Evolutionary conservation across 1,140 invertebrate genomes (phyloP).

Genomic region (Lordiphosa clarofinis): DNA sequence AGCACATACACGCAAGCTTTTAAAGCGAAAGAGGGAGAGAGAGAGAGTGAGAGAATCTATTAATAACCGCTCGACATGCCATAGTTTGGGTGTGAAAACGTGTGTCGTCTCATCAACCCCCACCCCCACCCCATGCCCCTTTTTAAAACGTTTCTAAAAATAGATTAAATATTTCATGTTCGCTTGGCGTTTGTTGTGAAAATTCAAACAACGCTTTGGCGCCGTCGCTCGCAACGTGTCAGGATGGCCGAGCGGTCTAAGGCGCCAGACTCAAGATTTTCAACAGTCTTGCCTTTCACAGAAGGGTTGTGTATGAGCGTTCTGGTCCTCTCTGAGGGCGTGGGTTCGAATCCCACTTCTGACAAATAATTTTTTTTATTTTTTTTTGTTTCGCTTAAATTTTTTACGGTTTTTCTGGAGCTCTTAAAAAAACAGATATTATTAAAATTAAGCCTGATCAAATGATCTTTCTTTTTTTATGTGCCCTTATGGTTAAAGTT

Average conservation of each 20-base stretch:
- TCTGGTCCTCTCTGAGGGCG: slow-evolving; percentile 92
- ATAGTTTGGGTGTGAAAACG: slow-evolving; percentile 58
- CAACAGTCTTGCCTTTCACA: slow-evolving; percentile 47
- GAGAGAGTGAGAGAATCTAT: slow-evolving; percentile 27
- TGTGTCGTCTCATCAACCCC: slow-evolving; percentile 26
- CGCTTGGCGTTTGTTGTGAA: neutral
- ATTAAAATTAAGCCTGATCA: no score
- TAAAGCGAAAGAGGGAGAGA: neutral
- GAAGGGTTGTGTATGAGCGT: slow-evolving; percentile 80
- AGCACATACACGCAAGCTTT: slow-evolving; percentile 41
- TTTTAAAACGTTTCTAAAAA: neutral
- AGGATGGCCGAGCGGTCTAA: slow-evolving; percentile 86
- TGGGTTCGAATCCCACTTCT: slow-evolving; percentile 94
- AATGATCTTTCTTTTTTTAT: no score
- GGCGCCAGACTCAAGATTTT: slow-evolving; percentile 85
- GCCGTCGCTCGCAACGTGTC: slow-evolving; percentile 79
- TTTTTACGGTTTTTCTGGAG: no score
- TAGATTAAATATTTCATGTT: neutral
- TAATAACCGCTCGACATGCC: slow-evolving; percentile 64
- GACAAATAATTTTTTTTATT: slow-evolving; percentile 83
- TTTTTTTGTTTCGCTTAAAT: no score
- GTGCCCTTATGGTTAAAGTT: no score
- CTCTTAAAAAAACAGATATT: no score
- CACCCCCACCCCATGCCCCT: neutral
- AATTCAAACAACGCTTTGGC: slow-evolving; percentile 82